Evolutionary conservation across 1,140 invertebrate species (phyloP), one percentile per base, ranked within the genome.

Genomic region (Apis cerana): DNA sequence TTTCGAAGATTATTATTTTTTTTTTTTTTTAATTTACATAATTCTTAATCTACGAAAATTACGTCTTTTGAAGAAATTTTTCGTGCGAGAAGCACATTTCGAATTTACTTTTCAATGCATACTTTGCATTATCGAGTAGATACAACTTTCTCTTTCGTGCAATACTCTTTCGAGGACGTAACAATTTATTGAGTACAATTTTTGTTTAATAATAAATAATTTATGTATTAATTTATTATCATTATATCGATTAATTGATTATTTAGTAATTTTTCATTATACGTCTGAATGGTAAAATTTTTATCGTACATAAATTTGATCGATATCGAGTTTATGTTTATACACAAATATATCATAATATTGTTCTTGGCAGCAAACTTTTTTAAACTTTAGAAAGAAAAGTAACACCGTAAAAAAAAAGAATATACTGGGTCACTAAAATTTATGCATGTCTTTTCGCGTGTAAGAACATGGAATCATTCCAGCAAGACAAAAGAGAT

Each of bases 101-200:
- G 4, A 74, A 19, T 33, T 50, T 61, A 43, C 58, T 61, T 61
- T 33, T 48, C 43, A 59, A 62, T 43, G 43, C 72, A 33, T 72
- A 50, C n/a, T 62, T 43, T 13, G 43, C 43, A 19, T 62, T 23
- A 15, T n/a, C 23, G 21, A 59, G n/a, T n/a, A 27, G 43, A 21
- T 43, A 58, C 43, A 75, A 75, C 72, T 75, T 75, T 75, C 72
- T 75, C 72, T 50, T 75, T 75, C 58, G 21, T 27, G 23, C 23
- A 27, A 72, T 69, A 52, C 17, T 61, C 58, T 62, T 50, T 75
- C 58, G 72, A 75, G 58, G 72, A 61, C 72, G 12, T 19, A 7
- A 43, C 17, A 62, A 75, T 1, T 75, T 62, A 75, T 58, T 23
- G 70, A 43, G 8, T 43, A 23, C 52, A 27, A 17, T n/a, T 9